These are phyloP conservation scores for Kryphioiulus occultus DNA, from an alignment of 2,888 invertebrate genomes.

Conservation along the genomic window DNA sequence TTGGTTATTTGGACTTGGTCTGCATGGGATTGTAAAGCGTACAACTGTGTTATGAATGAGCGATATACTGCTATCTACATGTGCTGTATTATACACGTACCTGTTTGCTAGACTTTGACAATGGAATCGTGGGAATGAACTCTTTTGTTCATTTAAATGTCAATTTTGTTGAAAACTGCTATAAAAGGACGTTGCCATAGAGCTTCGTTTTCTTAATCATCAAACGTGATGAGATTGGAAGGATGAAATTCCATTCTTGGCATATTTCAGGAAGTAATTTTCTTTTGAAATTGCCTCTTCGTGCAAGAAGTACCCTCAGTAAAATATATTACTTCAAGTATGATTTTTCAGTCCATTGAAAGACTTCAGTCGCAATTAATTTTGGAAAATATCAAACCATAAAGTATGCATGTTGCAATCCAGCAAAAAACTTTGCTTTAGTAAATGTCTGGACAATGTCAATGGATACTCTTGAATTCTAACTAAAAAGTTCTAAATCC, in stretches of 20 bases:
- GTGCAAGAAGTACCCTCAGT: not conserved
- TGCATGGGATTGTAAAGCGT: not conserved
- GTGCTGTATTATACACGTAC: not conserved
- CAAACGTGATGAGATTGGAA: not conserved
- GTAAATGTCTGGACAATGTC: not conserved
- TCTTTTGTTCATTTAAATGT: not conserved
- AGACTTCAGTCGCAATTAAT: not conserved
- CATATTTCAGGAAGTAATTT: constrained; percentile 1
- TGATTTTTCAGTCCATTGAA: not conserved
- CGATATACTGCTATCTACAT: not conserved
- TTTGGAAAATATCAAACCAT: not conserved
- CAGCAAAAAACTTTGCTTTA: not conserved
- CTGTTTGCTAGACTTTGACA: not conserved
- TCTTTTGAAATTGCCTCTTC: not conserved
- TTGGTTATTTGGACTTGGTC: not conserved
- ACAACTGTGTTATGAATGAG: not conserved
- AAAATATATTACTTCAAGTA: not conserved
- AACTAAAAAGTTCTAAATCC: no score
- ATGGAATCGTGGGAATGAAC: not conserved
- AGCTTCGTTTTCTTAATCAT: not conserved
- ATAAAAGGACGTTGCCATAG: not conserved
- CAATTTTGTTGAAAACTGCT: not conserved
- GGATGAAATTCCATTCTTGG: not conserved
- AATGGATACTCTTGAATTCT: not conserved
- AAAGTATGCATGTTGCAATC: not conserved